These are phyloP conservation scores for Drosophila serrata DNA, from an alignment of 1,140 invertebrate genomes.

Conservation along the genomic window DNA sequence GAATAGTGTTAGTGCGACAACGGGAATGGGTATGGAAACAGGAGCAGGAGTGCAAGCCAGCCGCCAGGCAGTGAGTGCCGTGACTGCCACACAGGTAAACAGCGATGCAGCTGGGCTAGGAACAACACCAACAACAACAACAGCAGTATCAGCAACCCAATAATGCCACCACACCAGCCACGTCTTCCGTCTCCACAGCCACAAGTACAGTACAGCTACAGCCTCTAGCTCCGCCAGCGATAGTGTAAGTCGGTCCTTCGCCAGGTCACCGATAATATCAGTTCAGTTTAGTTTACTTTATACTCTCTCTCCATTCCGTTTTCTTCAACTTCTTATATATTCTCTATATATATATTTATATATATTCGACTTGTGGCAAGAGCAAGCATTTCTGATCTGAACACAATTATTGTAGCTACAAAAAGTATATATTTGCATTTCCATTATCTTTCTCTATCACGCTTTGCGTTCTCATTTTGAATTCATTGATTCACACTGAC, in stretches of 20 bases:
- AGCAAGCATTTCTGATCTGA: constrained; percentile 18
- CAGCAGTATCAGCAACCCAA: background rate
- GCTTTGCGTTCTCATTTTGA: constrained; percentile 8
- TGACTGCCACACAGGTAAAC: constrained; percentile 33
- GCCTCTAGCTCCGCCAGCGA: constrained; percentile 54
- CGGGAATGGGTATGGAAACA: background rate
- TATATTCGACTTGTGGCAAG: constrained; percentile 30
- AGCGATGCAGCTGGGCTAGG: constrained; percentile 8
- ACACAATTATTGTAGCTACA: constrained; percentile 22
- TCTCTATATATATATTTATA: constrained; percentile 7
- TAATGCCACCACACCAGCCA: constrained; percentile 21
- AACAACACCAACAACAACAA: background rate
- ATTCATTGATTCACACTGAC: constrained; percentile 17
- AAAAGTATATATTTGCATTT: constrained; percentile 22
- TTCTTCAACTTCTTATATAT: constrained; percentile 6
- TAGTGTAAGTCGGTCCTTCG: constrained; percentile 71
- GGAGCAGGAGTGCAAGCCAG: background rate
- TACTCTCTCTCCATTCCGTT: constrained; percentile 13
- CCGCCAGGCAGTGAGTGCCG: background rate
- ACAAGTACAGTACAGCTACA: constrained; percentile 22
- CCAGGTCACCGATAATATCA: constrained; percentile 28
- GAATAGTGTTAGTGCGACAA: constrained; percentile 12
- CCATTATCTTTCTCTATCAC: constrained; percentile 3
- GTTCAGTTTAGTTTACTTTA: constrained; percentile 36
- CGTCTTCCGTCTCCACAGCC: constrained; percentile 48